Conservation (phyloP, 2,113 vertebrate species). For the Manacus vitellinus region DNA sequence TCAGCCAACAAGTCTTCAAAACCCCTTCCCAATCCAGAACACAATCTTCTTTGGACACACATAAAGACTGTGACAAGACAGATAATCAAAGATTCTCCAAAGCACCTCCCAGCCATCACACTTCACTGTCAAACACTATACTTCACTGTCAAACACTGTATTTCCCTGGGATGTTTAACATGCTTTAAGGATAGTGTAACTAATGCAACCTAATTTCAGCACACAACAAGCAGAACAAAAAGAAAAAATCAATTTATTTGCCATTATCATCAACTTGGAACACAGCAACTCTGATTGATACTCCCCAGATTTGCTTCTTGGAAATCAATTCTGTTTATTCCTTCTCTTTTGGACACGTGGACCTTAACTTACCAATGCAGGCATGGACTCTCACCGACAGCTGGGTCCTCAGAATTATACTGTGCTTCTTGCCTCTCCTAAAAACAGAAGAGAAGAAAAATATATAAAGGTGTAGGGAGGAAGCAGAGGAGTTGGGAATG, state of each 20-base stretch:
- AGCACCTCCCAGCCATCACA: background rate
- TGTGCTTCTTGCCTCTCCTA: constrained; percentile 93
- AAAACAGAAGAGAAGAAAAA: background rate
- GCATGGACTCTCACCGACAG: constrained; percentile 92
- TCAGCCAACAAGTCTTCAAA: background rate
- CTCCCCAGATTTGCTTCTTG: background rate
- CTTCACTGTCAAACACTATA: background rate
- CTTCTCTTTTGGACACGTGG: background rate
- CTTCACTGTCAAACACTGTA: background rate
- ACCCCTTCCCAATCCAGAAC: background rate
- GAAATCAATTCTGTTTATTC: background rate
- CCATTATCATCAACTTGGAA: background rate
- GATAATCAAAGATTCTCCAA: background rate
- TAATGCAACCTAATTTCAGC: background rate
- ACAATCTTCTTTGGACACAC: background rate
- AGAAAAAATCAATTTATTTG: background rate
- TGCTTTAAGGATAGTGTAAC: background rate
- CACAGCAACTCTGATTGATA: background rate
- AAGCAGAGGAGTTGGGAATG: background rate
- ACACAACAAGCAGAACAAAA: background rate
- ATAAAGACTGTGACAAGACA: background rate
- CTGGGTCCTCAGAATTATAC: constrained; percentile 91
- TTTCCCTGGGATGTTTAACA: background rate
- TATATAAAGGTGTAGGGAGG: background rate
- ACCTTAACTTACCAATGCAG: constrained; percentile 90